Conservation (phyloP, 2,113 vertebrate genomes). For the Rostratula benghalensis region DNA sequence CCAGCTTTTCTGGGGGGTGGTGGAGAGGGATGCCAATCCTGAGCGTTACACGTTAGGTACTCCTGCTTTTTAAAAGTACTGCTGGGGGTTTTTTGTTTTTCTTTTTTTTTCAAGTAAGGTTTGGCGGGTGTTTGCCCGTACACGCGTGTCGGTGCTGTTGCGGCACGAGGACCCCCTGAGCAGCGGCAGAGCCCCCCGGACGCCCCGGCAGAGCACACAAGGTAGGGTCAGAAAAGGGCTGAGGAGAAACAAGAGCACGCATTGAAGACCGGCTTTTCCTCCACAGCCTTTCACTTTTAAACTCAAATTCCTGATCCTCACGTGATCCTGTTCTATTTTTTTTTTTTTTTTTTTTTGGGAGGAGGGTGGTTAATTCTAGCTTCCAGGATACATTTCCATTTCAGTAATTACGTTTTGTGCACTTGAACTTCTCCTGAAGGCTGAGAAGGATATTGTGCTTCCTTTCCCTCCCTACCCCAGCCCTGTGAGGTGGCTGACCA, state of each 20-base stretch:
- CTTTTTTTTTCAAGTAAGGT: not conserved
- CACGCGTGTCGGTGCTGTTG: not conserved
- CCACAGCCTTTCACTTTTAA: not conserved
- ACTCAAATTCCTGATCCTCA: not conserved
- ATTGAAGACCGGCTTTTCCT: not conserved
- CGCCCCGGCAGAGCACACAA: not conserved
- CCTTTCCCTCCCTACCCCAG: not conserved
- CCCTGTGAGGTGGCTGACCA: not conserved
- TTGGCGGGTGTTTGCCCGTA: not conserved
- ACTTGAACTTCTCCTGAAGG: not conserved
- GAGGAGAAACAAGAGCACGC: not conserved
- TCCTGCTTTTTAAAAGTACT: not conserved
- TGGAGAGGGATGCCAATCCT: not conserved
- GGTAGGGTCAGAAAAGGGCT: not conserved
- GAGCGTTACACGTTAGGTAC: not conserved
- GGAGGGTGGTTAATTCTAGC: not conserved
- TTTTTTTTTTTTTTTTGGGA: not conserved
- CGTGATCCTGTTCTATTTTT: not conserved
- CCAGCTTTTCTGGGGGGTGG: not conserved
- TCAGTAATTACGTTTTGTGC: not conserved
- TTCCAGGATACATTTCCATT: not conserved
- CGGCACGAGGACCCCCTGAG: not conserved
- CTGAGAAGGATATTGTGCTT: not conserved
- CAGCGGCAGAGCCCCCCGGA: not conserved
- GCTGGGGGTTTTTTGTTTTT: no score